These are phyloP conservation scores for Morpho helenor DNA, from an alignment of 2,888 invertebrate genomes.

Conservation along the genomic window DNA sequence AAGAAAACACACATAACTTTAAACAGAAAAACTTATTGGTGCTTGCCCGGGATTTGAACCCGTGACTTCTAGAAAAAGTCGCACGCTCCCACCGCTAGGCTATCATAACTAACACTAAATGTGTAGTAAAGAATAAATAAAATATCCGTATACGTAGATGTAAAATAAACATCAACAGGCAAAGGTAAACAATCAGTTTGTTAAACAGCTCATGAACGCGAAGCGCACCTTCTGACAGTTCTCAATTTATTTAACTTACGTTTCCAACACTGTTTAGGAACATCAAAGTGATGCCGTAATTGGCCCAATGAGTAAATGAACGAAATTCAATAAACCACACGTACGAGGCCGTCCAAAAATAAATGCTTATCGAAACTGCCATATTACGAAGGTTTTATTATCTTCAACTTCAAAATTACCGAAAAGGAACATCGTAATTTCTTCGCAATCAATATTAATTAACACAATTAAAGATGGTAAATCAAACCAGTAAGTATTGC, in stretches of 20 bases:
- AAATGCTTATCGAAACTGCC: constrained; percentile 24
- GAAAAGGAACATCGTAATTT: not conserved
- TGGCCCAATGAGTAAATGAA: constrained; percentile 47
- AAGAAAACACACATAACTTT: no score
- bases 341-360: constrained; percentile 25
- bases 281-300: constrained; percentile 70
- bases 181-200: constrained; percentile 48
- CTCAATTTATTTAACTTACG: constrained; percentile 68
- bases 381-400: constrained; percentile 25
- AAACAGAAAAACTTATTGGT: no score
- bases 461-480: not conserved
- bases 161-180: no score
- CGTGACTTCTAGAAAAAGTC: no score
- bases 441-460: constrained; percentile 12
- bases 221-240: constrained; percentile 47
- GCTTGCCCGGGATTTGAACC: no score
- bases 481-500: no score
- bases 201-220: constrained; percentile 52
- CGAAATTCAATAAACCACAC: constrained; percentile 36
- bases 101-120: no score
- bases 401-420: constrained; percentile 7
- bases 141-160: no score
- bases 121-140: no score
- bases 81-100: no score
- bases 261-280: constrained; percentile 61